Conservation (phyloP, 2,797 vertebrate genomes). For the Falco peregrinus region DNA sequence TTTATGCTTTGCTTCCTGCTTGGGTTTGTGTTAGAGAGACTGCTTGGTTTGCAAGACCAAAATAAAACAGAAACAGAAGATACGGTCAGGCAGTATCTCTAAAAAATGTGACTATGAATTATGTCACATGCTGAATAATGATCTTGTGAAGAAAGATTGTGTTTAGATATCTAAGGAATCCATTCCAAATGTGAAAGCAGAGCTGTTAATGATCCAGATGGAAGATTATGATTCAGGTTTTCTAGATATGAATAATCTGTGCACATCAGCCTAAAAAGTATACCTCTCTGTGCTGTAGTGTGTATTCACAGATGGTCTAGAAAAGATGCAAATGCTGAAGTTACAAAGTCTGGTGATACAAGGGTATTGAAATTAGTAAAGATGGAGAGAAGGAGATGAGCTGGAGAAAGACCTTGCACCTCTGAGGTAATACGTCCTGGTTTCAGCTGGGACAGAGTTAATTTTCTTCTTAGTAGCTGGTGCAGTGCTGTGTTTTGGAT, state of each 20-base stretch:
- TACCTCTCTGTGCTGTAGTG: background rate
- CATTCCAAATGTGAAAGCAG: background rate
- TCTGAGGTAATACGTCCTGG: background rate
- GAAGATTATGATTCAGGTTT: background rate
- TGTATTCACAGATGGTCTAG: background rate
- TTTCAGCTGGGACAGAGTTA: no score
- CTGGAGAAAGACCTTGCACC: background rate
- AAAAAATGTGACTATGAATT: background rate
- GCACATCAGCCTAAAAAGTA: background rate
- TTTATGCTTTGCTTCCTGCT: background rate
- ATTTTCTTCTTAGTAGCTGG: no score
- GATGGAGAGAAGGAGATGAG: background rate
- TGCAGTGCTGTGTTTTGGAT: no score
- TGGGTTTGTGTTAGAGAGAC: background rate
- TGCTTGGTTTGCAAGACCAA: background rate
- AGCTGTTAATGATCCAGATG: background rate
- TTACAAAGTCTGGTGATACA: background rate
- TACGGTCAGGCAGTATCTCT: background rate
- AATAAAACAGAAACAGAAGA: background rate
- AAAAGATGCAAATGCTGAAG: background rate
- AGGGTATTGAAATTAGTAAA: background rate
- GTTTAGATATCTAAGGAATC: background rate
- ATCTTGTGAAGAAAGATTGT: background rate
- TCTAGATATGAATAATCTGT: background rate
- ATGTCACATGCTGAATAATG: background rate